Evolutionary conservation across 2,888 invertebrate species (phyloP), one percentile per base, ranked within the genome.

Genomic region (Latheticus oryzae): DNA sequence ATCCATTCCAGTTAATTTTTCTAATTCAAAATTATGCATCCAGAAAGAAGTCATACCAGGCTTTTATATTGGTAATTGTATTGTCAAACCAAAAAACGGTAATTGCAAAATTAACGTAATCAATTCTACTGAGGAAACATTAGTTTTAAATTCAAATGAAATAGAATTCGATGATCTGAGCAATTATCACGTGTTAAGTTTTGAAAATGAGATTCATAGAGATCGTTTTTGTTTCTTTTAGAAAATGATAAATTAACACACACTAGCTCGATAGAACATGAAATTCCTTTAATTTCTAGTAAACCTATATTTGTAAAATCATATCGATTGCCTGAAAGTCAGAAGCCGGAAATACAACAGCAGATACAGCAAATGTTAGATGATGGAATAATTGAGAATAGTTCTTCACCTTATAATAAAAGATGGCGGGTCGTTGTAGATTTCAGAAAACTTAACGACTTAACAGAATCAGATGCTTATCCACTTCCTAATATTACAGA

Each of bases 291-390:
- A 4, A 11, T 26, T 2, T 11, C 8, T 4, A n/a, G 11, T 11
- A 26, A 26, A n/a, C 26, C 26, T 11, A 26, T 26, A 24, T 24
- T 8, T 8, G 8, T 11, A 26, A 26, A 26, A 26, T 11, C 26
- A 11, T 26, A 26, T 4, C 8, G 26, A 11, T 11, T 26, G 11
- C 26, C 26, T 2, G 9, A 26, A 11, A 8, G 11, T 63, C 40
- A 56, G 26, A 68, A 70, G 52, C 19, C 56, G 2, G 70, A 69
- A 65, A 64, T 71, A 4, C 33, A 63, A 8, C 48, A 35, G 2
- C 65, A 70, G 59, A 62, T 69, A 5, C 8, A 57, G 1, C 58
- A 68, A 62, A 67, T 60, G 56, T 8, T 56, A 43, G 28, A 63
- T 0, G 52, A 67, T 52, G 53, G 60, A 12, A 68, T 68, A 26